These are phyloP conservation scores for Gibbula magus DNA, from an alignment of 2,888 invertebrate species.

Conservation along the genomic window DNA sequence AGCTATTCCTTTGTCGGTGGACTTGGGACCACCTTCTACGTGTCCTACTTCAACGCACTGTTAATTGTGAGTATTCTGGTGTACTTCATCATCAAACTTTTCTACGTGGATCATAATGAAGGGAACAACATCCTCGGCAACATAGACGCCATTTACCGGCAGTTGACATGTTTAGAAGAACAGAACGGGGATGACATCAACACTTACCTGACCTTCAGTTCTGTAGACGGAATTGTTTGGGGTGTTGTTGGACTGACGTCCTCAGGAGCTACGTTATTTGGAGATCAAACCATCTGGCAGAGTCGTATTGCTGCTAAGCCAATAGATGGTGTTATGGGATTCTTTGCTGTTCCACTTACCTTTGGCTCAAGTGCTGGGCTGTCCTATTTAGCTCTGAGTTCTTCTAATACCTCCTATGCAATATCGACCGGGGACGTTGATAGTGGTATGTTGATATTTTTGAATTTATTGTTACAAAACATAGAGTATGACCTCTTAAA, in stretches of 20 bases:
- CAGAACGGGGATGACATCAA: conserved; percentile 54
- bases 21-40: conserved; percentile 70
- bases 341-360: conserved; percentile 68
- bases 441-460: conserved; percentile 45
- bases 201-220: conserved; percentile 61
- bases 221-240: conserved; percentile 57
- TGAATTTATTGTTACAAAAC: not conserved
- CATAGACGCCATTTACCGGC: conserved; percentile 53
- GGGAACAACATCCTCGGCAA: conserved; percentile 39
- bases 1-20: conserved; percentile 67
- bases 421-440: conserved; percentile 51
- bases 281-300: conserved; percentile 72
- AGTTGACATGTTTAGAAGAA: conserved; percentile 47
- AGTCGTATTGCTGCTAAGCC: conserved; percentile 71
- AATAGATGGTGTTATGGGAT: conserved; percentile 67
- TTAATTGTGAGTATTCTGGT: conserved; percentile 59
- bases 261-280: conserved; percentile 59
- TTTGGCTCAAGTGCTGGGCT: conserved; percentile 67
- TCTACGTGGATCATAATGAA: conserved; percentile 45
- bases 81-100: conserved; percentile 53
- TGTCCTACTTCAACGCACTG: conserved; percentile 68
- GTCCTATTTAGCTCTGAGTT: conserved; percentile 62
- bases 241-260: conserved; percentile 56
- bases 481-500: too few relatives aligned
- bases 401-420: conserved; percentile 41